Evolutionary conservation across 1,140 invertebrate genomes (phyloP).

Genomic region (Polyergus mexicanus): DNA sequence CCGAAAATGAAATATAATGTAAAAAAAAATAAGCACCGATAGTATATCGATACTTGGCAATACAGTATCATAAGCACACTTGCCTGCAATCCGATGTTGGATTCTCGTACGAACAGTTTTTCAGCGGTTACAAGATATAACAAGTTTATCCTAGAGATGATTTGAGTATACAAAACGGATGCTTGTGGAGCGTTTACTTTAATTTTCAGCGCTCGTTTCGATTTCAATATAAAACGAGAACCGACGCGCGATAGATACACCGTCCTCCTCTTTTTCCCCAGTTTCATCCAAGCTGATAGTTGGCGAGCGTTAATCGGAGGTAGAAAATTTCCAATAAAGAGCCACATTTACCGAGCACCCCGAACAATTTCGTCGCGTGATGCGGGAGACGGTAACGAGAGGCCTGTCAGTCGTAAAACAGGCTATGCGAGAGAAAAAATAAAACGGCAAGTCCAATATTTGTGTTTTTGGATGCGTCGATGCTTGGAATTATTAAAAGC

Average conservation of each 20-base stretch:
- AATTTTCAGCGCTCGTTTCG: conserved; percentile 48
- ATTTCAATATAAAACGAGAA: conserved; percentile 46
- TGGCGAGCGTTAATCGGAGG: conserved; percentile 45
- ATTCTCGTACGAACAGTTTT: conserved; percentile 6
- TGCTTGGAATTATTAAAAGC: conserved; percentile 53
- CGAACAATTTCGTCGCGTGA: conserved; percentile 47
- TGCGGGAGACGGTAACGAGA: conserved; percentile 41
- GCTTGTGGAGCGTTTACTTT: conserved; percentile 46
- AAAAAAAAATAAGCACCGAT: conserved; percentile 7
- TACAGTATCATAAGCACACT: not conserved
- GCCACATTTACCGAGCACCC: conserved; percentile 46
- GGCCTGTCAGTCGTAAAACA: conserved; percentile 34
- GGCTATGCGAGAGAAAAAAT: conserved; percentile 26
- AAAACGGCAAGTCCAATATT: conserved; percentile 32
- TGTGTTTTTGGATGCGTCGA: conserved; percentile 26
- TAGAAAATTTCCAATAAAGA: conserved; percentile 58
- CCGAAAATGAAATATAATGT: conserved; percentile 12
- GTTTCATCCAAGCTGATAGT: conserved; percentile 39
- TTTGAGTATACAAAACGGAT: conserved; percentile 46
- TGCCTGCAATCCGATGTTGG: conserved; percentile 10
- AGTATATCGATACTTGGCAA: conserved; percentile 18
- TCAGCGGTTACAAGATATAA: not conserved
- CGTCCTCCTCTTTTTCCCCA: not conserved
- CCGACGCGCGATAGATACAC: conserved; percentile 31
- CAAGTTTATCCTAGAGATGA: conserved; percentile 12